Conservation (phyloP, 2,888 invertebrate genomes). For the Tanytarsus gracilentus region DNA sequence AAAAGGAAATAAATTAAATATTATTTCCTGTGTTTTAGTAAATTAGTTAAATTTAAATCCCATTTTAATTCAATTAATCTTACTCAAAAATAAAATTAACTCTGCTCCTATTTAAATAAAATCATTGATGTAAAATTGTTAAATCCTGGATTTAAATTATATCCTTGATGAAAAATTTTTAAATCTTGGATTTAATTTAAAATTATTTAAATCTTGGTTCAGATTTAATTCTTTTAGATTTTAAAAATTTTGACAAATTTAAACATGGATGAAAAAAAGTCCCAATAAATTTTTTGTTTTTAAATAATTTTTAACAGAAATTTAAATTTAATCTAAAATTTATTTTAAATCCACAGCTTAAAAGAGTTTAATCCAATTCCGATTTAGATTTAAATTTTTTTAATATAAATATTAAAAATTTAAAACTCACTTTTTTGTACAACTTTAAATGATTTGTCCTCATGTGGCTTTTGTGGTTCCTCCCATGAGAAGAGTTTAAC, state of each 20-base stretch:
- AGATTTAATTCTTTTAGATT: background rate
- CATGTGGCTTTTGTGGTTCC: slow-evolving; percentile 6
- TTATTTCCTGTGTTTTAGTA: slow-evolving; percentile 4
- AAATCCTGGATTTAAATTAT: too few species aligned
- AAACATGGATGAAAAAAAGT: background rate
- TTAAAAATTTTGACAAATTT: background rate
- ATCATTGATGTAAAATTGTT: too few species aligned
- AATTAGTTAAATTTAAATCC: background rate
- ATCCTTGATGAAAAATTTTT: too few species aligned
- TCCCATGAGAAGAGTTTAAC: slow-evolving; percentile 31
- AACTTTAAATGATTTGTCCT: slow-evolving; percentile 23
- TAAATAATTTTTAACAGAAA: too few species aligned
- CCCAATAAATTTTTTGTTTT: background rate
- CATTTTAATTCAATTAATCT: slow-evolving; percentile 1
- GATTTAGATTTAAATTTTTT: background rate
- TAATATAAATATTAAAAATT: background rate
- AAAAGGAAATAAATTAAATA: slow-evolving; percentile 35
- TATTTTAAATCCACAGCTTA: background rate
- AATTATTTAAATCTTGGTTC: background rate
- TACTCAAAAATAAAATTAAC: too few species aligned
- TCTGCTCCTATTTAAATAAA: too few species aligned
- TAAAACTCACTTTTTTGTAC: slow-evolving; percentile 13
- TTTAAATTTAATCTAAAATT: too few species aligned
- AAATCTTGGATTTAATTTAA: too few species aligned
- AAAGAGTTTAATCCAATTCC: background rate